Percentiles rank a stretch among this genome's conserved stretches.
phyloP scores from a whole-genome alignment of 2,797 vertebrate genomes.

The Clarias pachynema region DNA sequence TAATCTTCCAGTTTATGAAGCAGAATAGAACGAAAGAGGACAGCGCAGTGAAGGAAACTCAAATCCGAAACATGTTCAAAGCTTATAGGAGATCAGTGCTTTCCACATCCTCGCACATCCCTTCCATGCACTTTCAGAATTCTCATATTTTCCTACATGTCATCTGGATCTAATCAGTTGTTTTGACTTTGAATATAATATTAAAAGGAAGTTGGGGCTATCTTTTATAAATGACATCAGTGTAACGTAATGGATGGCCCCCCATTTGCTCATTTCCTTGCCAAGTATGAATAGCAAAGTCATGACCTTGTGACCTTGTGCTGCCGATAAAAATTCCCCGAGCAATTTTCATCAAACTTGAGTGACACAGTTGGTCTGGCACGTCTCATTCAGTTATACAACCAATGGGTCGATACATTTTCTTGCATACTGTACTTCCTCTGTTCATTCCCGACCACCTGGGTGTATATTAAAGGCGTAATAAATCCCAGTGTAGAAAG shows the following conservation, averaged over 20 bases:
- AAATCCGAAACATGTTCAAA: conserved; percentile 21
- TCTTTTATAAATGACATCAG: conserved; percentile 23
- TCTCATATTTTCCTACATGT: background rate
- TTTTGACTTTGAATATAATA: conserved; percentile 38
- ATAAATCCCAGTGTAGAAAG: background rate
- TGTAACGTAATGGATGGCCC: background rate
- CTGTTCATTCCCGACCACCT: background rate
- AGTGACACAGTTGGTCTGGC: background rate
- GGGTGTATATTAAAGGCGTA: background rate
- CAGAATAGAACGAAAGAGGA: background rate
- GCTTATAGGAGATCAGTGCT: conserved; percentile 32
- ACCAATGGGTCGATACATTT: background rate
- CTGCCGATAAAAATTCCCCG: background rate
- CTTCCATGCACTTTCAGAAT: background rate
- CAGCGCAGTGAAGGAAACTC: conserved; percentile 35
- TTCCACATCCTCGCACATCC: background rate
- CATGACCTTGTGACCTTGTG: background rate
- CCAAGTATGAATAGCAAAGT: background rate
- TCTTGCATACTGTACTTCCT: background rate
- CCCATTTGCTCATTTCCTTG: background rate
- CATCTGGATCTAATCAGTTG: conserved; percentile 20
- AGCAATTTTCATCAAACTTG: background rate
- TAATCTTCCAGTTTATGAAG: conserved; percentile 51
- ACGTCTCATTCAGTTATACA: background rate
- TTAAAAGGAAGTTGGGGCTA: conserved; percentile 42